Percentiles rank a stretch among this genome's conserved stretches.
These are phyloP conservation scores for Bubo blakistoni DNA, from an alignment of 2,113 vertebrate genomes.

Conservation along the genomic window DNA sequence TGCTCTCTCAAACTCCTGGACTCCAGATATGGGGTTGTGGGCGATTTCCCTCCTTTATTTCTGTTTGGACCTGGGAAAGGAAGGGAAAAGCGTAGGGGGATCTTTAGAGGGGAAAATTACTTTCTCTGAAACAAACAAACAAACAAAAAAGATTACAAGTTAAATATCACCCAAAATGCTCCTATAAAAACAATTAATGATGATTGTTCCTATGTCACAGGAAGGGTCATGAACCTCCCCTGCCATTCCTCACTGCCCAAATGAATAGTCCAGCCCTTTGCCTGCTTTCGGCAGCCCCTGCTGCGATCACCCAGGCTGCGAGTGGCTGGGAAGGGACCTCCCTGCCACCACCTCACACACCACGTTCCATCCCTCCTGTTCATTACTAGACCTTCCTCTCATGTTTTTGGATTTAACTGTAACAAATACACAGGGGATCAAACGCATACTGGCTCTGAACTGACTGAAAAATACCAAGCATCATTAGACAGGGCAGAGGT, in stretches of 20 bases:
- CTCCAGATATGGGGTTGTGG: accelerated
- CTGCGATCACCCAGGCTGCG: too few relatives aligned
- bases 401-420: not conserved
- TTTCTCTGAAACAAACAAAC: not conserved
- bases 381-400: not conserved
- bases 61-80: not conserved
- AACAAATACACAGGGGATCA: not conserved
- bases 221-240: not conserved
- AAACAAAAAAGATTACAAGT: not conserved
- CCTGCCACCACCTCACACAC: not conserved
- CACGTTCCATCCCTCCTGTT: not conserved
- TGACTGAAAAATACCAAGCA: not conserved
- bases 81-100: not conserved
- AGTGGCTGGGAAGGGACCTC: not conserved
- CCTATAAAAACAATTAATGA: not conserved
- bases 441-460: not conserved
- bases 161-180: not conserved
- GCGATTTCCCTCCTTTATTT: not conserved
- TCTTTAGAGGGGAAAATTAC: not conserved
- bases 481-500: not conserved
- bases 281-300: not conserved
- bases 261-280: not conserved
- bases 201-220: not conserved
- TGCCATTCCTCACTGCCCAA: too few relatives aligned
- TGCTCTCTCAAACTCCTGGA: not conserved